These are phyloP conservation scores for Peromyscus polionotus DNA, from an alignment of 2,113 vertebrate genomes.

Conservation along the genomic window DNA sequence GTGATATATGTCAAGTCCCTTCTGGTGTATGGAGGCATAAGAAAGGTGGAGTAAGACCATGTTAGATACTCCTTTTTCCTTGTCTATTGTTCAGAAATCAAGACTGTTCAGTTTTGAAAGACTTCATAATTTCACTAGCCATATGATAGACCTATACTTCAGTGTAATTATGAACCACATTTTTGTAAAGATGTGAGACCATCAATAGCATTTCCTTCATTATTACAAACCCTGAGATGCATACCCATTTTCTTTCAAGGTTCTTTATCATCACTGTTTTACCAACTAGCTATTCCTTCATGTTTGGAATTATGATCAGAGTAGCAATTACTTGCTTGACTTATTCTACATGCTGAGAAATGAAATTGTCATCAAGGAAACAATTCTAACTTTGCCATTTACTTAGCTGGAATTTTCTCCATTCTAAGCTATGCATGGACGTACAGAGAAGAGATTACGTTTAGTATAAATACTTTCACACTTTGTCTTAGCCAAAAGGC, in stretches of 20 bases:
- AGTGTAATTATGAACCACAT: constrained; percentile 51
- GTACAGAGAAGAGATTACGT: constrained; percentile 1
- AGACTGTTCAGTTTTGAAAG: constrained; percentile 51
- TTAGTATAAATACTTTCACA: background rate
- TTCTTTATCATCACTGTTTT: constrained; percentile 46
- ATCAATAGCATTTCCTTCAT: constrained; percentile 45
- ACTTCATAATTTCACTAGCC: constrained; percentile 18
- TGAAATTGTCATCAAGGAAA: constrained; percentile 62
- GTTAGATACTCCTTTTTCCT: background rate
- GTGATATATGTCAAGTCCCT: background rate
- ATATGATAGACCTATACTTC: constrained; percentile 11
- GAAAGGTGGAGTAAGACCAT: background rate
- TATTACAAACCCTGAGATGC: constrained; percentile 57
- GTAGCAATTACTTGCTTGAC: constrained; percentile 62
- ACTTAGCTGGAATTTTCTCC: constrained; percentile 29
- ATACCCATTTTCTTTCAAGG: constrained; percentile 46
- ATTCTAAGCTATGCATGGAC: constrained; percentile 53
- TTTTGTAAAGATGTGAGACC: constrained; percentile 29
- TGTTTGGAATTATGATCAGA: constrained; percentile 52
- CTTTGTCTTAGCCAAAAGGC: background rate
- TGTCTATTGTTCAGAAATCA: constrained; percentile 27
- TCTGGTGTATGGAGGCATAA: background rate
- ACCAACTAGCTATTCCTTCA: constrained; percentile 51
- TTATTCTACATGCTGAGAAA: constrained; percentile 58
- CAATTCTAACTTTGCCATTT: constrained; percentile 62